Evolutionary conservation across 1,140 invertebrate genomes (phyloP).

Genomic region (Listronotus bonariensis): DNA sequence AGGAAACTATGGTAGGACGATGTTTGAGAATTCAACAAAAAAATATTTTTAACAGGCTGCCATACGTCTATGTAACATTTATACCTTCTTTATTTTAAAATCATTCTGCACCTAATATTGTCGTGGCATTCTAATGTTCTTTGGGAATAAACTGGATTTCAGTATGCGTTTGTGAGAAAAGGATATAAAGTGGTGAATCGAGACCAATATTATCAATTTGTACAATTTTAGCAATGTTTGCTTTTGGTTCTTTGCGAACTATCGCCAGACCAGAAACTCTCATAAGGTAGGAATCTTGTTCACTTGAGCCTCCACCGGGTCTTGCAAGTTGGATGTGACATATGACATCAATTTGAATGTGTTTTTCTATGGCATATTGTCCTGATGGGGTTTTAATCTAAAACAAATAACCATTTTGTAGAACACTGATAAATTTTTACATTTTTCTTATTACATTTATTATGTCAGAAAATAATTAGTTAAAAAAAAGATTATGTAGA

Average conservation of each 20-base stretch:
- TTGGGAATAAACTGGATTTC: constrained; percentile 66
- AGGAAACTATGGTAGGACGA: too few relatives aligned
- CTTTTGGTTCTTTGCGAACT: constrained; percentile 62
- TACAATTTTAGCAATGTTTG: constrained; percentile 59
- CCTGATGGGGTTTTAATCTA: constrained; percentile 44
- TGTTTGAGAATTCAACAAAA: too few relatives aligned
- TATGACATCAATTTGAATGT: constrained; percentile 68
- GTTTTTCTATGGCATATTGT: constrained; percentile 63
- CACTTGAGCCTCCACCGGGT: constrained; percentile 61
- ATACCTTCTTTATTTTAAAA: too few relatives aligned
- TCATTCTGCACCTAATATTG: too few relatives aligned
- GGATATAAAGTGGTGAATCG: constrained; percentile 67
- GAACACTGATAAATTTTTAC: not conserved
- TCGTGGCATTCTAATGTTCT: too few relatives aligned
- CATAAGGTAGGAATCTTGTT: constrained; percentile 65
- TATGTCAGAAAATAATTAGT: too few relatives aligned
- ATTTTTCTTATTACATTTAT: too few relatives aligned
- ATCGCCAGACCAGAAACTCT: constrained; percentile 68
- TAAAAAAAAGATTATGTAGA: too few relatives aligned
- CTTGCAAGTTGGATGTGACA: constrained; percentile 66
- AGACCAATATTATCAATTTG: constrained; percentile 69
- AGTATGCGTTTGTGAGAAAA: constrained; percentile 66
- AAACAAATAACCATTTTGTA: constrained; percentile 18
- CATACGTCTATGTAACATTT: too few relatives aligned
- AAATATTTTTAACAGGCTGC: too few relatives aligned